phyloP scores from a whole-genome alignment of 2,888 invertebrate species.

The Lasioglossum lativentre region DNA sequence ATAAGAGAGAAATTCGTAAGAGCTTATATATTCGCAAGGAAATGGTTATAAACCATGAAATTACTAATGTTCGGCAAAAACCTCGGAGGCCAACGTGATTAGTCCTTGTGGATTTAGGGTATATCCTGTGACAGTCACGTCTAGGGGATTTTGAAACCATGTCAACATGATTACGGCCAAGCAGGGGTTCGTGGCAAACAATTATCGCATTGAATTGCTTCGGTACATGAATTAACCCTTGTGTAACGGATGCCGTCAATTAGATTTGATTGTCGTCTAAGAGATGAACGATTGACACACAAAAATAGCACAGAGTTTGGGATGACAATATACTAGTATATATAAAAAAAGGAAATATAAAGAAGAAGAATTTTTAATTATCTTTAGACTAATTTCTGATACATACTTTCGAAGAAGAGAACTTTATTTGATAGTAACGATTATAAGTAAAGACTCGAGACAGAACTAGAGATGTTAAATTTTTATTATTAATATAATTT shows the following conservation, averaged over 20 bases:
- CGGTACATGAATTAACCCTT: constrained; percentile 4
- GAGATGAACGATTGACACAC: not conserved
- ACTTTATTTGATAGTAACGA: too few relatives aligned
- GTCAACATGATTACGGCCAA: constrained; percentile 25
- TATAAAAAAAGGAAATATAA: too few relatives aligned
- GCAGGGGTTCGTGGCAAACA: constrained; percentile 6
- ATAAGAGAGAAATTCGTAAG: not conserved
- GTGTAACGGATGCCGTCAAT: constrained; percentile 5
- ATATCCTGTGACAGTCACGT: constrained; percentile 32
- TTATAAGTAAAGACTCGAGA: too few relatives aligned
- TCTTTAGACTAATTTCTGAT: too few relatives aligned
- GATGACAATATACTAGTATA: not conserved
- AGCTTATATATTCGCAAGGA: not conserved
- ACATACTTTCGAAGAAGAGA: too few relatives aligned
- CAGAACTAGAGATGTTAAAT: too few relatives aligned
- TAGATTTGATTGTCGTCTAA: not conserved
- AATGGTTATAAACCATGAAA: constrained; percentile 27
- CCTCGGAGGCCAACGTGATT: constrained; percentile 46
- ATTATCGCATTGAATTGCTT: constrained; percentile 7
- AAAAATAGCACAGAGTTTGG: not conserved
- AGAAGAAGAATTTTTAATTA: not conserved
- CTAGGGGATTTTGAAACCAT: constrained; percentile 42
- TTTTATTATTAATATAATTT: too few relatives aligned
- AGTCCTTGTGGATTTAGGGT: constrained; percentile 47
- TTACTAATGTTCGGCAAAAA: constrained; percentile 37